Base-by-base conservation (phyloP, 2,888 invertebrate species). In the Hyalella azteca region DNA sequence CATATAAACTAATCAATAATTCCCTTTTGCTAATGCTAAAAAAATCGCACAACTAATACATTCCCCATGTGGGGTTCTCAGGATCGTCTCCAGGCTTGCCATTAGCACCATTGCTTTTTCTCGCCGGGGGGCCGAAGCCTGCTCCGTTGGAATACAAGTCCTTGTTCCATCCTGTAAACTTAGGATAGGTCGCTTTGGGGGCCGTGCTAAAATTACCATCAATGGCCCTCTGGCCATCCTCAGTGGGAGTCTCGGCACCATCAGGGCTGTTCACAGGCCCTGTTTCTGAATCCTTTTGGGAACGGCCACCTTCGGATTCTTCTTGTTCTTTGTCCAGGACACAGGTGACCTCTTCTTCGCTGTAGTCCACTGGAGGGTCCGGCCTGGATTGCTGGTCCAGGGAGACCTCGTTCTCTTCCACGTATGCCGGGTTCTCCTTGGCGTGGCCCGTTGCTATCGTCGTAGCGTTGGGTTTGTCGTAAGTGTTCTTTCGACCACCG, bases 151-250 rank as follows among this genome's bases (percentile, higher is more conserved):
- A 66, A 66, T 66, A 66, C 36, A 66, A 36, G 36, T 66, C 66
- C 39, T 66, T 66, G 36, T 66, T 66, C 66, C 66, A 66, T 7
- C 66, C 66, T 36, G 66, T 66, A 66, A 66, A 66, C 36, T 66
- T 66, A 19, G 66, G 66, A 36, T 36, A 66, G 19, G 59, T 59
- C 26, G 59, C 26, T 2, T 0, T 22, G 26, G 66, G 26, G 7
- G 66, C 32, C 15, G 36, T 15, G 36, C 29, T 36, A 15, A 15
- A 36, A 13, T 66, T 66, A 0, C 36, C 36, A 15, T 19, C 66
- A 5, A 19, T 13, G 54, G 9, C 26, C 29, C 9, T 0, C 26
- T 54, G 22, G 19, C 26, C 26, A 9, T 54, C 26, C 15, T 13
- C 3, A n/a, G 4, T 45, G 45, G 45, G n/a, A n/a, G 45, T 7